phyloP scores from a whole-genome alignment of 2,888 invertebrate species.

The Elysia crispata region DNA sequence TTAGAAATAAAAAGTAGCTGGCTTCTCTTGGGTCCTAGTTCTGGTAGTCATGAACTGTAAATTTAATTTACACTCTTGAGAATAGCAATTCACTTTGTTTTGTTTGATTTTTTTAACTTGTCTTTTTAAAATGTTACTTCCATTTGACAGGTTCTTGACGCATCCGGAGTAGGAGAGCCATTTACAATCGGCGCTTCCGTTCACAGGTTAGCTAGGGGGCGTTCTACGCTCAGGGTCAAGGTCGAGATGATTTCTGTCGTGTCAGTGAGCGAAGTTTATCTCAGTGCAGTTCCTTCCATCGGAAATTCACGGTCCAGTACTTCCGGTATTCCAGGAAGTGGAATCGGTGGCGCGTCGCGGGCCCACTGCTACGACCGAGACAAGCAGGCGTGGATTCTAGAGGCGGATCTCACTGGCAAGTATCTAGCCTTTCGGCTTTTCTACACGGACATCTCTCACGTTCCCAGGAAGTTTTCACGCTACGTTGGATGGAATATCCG shows the following conservation, averaged over 20 bases:
- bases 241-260: slow-evolving; percentile 87
- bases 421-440: slow-evolving; percentile 85
- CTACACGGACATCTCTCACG: slow-evolving; percentile 80
- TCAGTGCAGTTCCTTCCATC: slow-evolving; percentile 62
- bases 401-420: slow-evolving; percentile 87
- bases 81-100: too few species aligned
- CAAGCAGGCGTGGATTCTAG: slow-evolving; percentile 88
- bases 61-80: too few species aligned
- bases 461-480: slow-evolving; percentile 86
- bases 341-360: slow-evolving; percentile 53
- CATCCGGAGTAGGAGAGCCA: slow-evolving; percentile 69
- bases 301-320: slow-evolving; percentile 47
- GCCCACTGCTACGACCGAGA: slow-evolving; percentile 87
- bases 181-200: slow-evolving; percentile 68
- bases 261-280: slow-evolving; percentile 82
- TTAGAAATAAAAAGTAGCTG: too few species aligned
- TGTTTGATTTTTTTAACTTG: too few species aligned
- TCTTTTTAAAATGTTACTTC: too few species aligned
- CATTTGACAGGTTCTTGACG: slow-evolving; percentile 58
- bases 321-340: slow-evolving; percentile 47
- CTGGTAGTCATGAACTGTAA: too few species aligned
- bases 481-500: slow-evolving; percentile 71
- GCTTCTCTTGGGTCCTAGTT: too few species aligned
- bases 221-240: slow-evolving; percentile 81
- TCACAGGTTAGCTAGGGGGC: slow-evolving; percentile 62